Base-by-base conservation (phyloP, 2,113 vertebrate genomes). In the Macrotis lagotis region DNA sequence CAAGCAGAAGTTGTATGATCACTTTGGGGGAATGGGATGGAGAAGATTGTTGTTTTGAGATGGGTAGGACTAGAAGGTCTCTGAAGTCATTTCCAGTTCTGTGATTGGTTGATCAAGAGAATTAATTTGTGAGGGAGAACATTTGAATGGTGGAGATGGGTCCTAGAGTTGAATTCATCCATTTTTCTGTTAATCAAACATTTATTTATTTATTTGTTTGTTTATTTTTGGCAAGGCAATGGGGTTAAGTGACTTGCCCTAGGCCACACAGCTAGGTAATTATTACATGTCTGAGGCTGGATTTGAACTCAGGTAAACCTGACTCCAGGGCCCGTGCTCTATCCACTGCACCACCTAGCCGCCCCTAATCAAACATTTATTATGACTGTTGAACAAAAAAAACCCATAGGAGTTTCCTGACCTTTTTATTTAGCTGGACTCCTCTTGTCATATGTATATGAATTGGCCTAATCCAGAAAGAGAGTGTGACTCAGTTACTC, bases 401-500 rank as follows among this genome's bases (percentile, higher is more conserved):
- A 96, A 92, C 31, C 52, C 66, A 83, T 89, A 94, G 93, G 91
- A 95, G 93, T 97, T 90, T 91, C 55, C 92, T 66, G 59, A 94
- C 96, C 94, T 90, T 89, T 47, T 52, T 51, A 49, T 89, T 16
- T 6, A 55, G 48, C 92, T 74, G 93, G 94, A 91, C 90, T 95
- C 90, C 83, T 95, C 74, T 74, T 94, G 50, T 95, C 96, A 93
- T 91, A 91, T 91, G 91, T 50, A 59, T 90, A 94, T 52, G 88
- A 52, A 55, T 89, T 49, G 11, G 14, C 1, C 88, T 93, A 44
- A 94, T 92, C 96, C 96, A 91, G 92, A 98, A 97, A 97, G 91
- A 97, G 94, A 94, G 83, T 92, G 94, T 96, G 92, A 94, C 96
- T 96, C 95, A 95, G 55, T 94, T 89, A 96, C 97, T 89, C 93